Evolutionary conservation across 2,888 invertebrate genomes (phyloP).

Genomic region (Platypus cylindrus): DNA sequence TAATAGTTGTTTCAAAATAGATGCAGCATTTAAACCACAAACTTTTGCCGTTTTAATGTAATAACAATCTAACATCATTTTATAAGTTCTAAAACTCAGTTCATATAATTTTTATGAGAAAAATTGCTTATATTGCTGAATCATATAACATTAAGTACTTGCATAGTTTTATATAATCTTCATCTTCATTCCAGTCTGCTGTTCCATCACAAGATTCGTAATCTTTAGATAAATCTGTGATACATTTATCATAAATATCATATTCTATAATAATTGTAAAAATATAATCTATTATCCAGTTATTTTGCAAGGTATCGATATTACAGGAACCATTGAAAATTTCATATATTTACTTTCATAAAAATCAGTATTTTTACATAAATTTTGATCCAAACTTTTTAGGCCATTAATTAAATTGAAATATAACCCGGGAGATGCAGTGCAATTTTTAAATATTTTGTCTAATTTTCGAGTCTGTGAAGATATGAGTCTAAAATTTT

Average conservation of each 20-base stretch:
- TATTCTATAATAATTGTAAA: slow-evolving; percentile 28
- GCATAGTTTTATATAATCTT: slow-evolving; percentile 34
- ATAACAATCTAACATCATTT: slow-evolving; percentile 39
- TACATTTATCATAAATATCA: slow-evolving; percentile 16
- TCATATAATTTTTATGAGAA: slow-evolving; percentile 1
- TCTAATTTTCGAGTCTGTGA: slow-evolving; percentile 26
- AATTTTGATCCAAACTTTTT: slow-evolving; percentile 31
- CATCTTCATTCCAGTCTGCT: slow-evolving; percentile 42
- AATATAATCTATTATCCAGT: no score
- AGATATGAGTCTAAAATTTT: slow-evolving; percentile 3
- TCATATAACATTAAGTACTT: slow-evolving; percentile 23
- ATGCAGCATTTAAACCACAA: slow-evolving; percentile 38
- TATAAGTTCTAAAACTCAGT: slow-evolving; percentile 32
- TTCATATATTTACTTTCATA: slow-evolving; percentile 13
- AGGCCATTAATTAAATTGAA: slow-evolving; percentile 36
- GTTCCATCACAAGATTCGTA: slow-evolving; percentile 40
- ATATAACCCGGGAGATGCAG: slow-evolving; percentile 36
- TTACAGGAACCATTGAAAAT: background rate
- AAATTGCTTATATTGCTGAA: background rate
- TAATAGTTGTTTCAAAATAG: slow-evolving; percentile 29
- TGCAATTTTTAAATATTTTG: slow-evolving; percentile 32
- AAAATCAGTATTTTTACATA: slow-evolving; percentile 29
- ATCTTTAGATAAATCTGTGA: slow-evolving; percentile 36
- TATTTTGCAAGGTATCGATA: slow-evolving; percentile 2
- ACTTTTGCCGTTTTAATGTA: slow-evolving; percentile 38